Conservation (phyloP, 2,797 vertebrate species). For the Peromyscus aztecus region DNA sequence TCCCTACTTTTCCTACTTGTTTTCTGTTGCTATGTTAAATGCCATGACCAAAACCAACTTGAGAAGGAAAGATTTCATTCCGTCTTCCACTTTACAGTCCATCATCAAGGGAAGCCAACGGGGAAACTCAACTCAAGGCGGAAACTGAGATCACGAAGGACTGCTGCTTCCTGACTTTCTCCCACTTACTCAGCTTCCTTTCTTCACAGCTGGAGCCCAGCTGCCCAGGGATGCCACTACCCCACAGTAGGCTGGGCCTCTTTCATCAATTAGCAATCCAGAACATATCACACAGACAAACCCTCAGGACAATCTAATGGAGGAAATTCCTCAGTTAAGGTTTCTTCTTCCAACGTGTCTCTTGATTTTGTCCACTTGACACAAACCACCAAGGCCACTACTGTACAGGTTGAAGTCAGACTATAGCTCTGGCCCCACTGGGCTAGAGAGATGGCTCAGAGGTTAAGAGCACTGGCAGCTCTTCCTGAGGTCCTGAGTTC, state of each 20-base stretch:
- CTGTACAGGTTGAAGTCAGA: neutral
- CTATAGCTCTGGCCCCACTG: neutral
- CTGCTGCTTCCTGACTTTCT: neutral
- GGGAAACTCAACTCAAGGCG: too few species aligned
- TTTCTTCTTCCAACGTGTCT: neutral
- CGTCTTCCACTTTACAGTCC: too few species aligned
- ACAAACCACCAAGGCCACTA: neutral
- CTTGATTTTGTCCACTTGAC: neutral
- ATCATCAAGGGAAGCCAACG: too few species aligned
- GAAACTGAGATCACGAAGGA: too few species aligned
- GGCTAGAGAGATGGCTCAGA: too few species aligned
- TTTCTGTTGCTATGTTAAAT: neutral
- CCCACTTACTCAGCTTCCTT: neutral
- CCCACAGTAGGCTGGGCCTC: neutral
- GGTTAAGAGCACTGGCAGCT: too few species aligned
- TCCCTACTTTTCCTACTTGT: neutral
- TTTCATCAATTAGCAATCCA: neutral
- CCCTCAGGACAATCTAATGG: neutral
- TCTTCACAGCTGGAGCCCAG: neutral
- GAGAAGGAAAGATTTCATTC: too few species aligned
- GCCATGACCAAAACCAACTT: too few species aligned
- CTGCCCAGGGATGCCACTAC: neutral
- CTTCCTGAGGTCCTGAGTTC: too few species aligned
- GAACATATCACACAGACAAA: neutral
- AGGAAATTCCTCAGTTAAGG: neutral